These are phyloP conservation scores for Aplysia californica DNA, from an alignment of 1,140 invertebrate genomes.

Conservation along the genomic window DNA sequence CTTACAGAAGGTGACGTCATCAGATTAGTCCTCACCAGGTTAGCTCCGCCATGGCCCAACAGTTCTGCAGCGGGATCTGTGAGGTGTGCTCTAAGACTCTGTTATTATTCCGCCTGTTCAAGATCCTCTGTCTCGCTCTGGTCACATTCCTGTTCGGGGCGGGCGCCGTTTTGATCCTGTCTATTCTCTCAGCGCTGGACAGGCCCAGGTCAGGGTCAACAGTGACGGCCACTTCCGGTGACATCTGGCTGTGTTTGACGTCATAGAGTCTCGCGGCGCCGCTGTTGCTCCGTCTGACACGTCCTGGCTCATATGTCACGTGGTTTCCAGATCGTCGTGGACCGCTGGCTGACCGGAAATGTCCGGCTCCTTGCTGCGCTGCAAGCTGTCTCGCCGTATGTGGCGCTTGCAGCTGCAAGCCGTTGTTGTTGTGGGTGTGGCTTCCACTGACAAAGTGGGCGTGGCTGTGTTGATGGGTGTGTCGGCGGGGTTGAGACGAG, in stretches of 20 bases:
- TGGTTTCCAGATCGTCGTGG: not conserved
- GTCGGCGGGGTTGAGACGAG: not conserved
- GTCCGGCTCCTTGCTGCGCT: no score
- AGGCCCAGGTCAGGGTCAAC: constrained; percentile 6
- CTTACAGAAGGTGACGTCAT: no score
- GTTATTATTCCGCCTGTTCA: not conserved
- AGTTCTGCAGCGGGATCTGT: constrained; percentile 16
- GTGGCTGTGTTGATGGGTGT: not conserved
- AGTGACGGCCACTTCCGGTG: not conserved
- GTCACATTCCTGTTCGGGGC: constrained; percentile 1
- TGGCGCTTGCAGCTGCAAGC: not conserved
- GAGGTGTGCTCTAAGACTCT: not conserved
- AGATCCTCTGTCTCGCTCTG: constrained; percentile 15
- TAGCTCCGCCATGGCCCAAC: constrained; percentile 23
- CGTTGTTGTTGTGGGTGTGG: not conserved
- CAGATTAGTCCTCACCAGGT: no score
- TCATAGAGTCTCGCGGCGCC: not conserved
- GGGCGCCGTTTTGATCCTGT: not conserved
- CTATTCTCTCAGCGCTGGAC: not conserved
- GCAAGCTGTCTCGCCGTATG: not conserved
- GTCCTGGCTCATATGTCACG: not conserved
- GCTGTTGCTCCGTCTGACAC: not conserved
- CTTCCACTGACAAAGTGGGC: not conserved
- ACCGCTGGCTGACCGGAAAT: not conserved
- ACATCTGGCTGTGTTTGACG: not conserved